Evolutionary conservation across 2,113 vertebrate genomes (phyloP).

Genomic region (Empidonax traillii): DNA sequence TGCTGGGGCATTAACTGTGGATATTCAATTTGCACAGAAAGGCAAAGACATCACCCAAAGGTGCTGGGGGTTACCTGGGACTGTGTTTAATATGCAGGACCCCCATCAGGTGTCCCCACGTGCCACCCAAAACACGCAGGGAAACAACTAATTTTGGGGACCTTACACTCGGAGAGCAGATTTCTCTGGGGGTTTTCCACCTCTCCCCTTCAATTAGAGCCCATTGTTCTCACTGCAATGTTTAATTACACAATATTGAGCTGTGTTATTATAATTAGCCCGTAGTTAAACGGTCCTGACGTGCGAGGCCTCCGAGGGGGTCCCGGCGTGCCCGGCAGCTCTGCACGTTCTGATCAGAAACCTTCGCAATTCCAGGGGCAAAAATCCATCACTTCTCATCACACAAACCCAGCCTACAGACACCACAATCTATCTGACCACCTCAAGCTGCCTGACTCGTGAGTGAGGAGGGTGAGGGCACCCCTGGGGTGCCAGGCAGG

Average conservation of each 20-base stretch:
- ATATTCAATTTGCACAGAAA: not conserved
- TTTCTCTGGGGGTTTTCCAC: not conserved
- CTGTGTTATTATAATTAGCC: not conserved
- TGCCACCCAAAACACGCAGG: fast-evolving
- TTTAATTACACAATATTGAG: not conserved
- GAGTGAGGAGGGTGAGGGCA: not conserved
- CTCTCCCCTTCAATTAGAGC: not conserved
- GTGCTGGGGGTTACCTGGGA: not conserved
- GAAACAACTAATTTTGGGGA: fast-evolving
- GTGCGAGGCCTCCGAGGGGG: fast-evolving
- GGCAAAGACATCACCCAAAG: not conserved
- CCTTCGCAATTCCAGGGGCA: not conserved
- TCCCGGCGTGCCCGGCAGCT: not conserved
- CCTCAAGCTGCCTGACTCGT: fast-evolving
- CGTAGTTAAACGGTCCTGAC: fast-evolving
- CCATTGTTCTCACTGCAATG: not conserved
- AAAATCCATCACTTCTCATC: not conserved
- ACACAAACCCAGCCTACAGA: fast-evolving
- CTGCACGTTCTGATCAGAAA: fast-evolving
- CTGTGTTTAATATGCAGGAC: not conserved
- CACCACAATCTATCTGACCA: fast-evolving
- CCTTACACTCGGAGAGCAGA: fast-evolving
- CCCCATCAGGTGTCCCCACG: not conserved
- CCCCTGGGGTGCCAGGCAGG: fast-evolving
- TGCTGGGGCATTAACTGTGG: too few species aligned